Percentiles rank a stretch among this genome's conserved stretches.
These are phyloP conservation scores for Callorhinus ursinus DNA, from an alignment of 2,113 vertebrate species.

Conservation along the genomic window DNA sequence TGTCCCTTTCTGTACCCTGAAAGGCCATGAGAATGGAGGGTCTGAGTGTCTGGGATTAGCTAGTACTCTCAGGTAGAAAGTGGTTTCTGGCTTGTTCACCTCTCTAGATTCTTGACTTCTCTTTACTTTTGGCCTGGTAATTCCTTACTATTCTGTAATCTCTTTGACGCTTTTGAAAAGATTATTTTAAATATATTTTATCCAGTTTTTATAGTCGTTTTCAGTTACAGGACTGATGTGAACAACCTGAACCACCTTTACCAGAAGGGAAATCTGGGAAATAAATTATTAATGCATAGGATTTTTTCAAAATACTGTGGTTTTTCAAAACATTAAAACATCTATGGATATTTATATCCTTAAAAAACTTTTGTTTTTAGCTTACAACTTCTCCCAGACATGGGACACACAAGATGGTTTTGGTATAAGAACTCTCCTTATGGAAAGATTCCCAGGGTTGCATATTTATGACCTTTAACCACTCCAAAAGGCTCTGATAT, in stretches of 20 bases:
- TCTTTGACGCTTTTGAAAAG: slow-evolving; percentile 17
- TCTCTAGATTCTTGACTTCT: not conserved
- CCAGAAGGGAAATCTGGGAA: slow-evolving; percentile 29
- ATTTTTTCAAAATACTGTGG: slow-evolving; percentile 11
- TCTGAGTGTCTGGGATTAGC: not conserved
- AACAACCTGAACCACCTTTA: slow-evolving; percentile 4
- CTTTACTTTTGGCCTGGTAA: not conserved
- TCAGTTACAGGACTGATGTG: not conserved
- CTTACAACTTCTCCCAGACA: slow-evolving; percentile 13
- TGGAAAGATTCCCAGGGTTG: not conserved
- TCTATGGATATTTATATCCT: not conserved
- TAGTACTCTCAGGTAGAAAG: not conserved
- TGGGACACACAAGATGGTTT: not conserved
- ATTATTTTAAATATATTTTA: slow-evolving; percentile 49
- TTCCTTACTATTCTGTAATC: slow-evolving; percentile 48
- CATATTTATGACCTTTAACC: not conserved
- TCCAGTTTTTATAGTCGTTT: slow-evolving; percentile 20
- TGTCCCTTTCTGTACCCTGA: not conserved
- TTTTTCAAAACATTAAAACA: slow-evolving; percentile 42
- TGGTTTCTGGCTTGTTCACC: not conserved
- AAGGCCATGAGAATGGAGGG: not conserved
- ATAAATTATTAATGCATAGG: not conserved
- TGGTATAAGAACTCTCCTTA: not conserved
- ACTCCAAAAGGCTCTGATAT: not conserved
- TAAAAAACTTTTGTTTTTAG: not conserved